Percentiles rank a stretch among this genome's conserved stretches.
Conservation (phyloP, 2,888 invertebrate species). For the Tolmerus cingulatus region DNA sequence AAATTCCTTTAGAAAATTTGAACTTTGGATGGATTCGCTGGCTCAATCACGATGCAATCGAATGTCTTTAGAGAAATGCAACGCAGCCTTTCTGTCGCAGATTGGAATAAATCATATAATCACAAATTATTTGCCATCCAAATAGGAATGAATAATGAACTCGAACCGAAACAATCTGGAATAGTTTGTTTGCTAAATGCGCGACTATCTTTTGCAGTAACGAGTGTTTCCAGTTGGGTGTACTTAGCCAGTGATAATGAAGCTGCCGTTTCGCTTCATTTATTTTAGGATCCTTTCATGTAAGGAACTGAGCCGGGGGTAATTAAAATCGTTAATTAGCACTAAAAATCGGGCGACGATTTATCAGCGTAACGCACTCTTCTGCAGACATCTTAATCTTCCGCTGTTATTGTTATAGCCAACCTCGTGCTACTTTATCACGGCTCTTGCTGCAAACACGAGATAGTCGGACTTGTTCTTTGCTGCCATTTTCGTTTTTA, state of each 20-base stretch:
- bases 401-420: conserved; percentile 14
- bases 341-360: conserved; percentile 4
- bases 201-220: neutral
- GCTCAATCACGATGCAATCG: neutral
- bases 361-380: conserved; percentile 28
- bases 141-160: neutral
- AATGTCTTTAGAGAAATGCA: neutral
- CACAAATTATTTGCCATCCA: neutral
- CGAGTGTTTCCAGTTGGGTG: neutral
- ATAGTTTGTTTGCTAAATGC: neutral
- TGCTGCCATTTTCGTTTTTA: conserved; percentile 4
- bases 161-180: neutral
- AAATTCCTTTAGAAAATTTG: neutral
- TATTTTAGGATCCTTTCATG: neutral
- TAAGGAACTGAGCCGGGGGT: neutral
- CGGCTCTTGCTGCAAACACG: conserved; percentile 17
- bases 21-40: neutral
- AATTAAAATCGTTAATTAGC: conserved; percentile 26
- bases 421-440: conserved; percentile 26
- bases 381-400: conserved; percentile 20
- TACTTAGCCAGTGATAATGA: neutral
- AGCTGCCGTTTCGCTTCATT: neutral
- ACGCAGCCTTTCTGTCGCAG: neutral
- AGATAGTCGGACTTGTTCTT: conserved; percentile 8
- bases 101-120: neutral